Percentiles rank a stretch among this genome's conserved stretches.
These are phyloP conservation scores for Phrynosoma platyrhinos DNA, from an alignment of 2,113 vertebrate species.

Conservation along the genomic window DNA sequence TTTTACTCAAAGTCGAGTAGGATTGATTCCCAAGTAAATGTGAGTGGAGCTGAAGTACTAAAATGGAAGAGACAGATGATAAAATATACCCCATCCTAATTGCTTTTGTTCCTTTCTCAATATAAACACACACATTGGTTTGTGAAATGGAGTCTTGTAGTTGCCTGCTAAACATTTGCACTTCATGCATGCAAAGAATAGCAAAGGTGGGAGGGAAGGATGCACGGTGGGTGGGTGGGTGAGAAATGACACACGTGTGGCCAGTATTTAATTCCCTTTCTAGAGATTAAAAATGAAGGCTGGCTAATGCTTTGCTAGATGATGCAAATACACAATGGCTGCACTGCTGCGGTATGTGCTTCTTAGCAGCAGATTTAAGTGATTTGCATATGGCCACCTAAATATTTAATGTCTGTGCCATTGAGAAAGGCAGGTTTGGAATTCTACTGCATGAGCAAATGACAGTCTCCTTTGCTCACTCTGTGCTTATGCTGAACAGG, in stretches of 20 bases:
- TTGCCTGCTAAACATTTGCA: conserved; percentile 26
- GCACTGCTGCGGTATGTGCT: conserved; percentile 45
- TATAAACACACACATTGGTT: not conserved
- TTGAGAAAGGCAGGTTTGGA: conserved; percentile 62
- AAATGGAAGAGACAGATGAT: not conserved
- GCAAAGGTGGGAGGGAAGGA: not conserved
- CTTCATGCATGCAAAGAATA: conserved; percentile 34
- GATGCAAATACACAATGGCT: conserved; percentile 51
- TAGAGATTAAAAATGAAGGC: conserved; percentile 58
- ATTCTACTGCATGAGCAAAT: conserved; percentile 13
- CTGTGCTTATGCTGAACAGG: not conserved
- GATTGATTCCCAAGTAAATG: not conserved
- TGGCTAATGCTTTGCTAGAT: conserved; percentile 54
- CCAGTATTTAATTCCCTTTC: conserved; percentile 59
- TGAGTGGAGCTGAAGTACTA: not conserved
- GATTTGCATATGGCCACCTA: conserved; percentile 74
- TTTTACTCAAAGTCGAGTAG: not conserved
- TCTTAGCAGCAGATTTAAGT: conserved; percentile 67
- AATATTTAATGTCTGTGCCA: conserved; percentile 70
- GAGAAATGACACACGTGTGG: not conserved
- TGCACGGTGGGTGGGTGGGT: no score
- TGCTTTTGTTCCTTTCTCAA: not conserved
- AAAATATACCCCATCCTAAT: not conserved
- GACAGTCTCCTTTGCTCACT: conserved; percentile 36
- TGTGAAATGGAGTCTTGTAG: conserved; percentile 16